Evolutionary conservation across 2,888 invertebrate species (phyloP).

Genomic region (Nomada goodeniana): DNA sequence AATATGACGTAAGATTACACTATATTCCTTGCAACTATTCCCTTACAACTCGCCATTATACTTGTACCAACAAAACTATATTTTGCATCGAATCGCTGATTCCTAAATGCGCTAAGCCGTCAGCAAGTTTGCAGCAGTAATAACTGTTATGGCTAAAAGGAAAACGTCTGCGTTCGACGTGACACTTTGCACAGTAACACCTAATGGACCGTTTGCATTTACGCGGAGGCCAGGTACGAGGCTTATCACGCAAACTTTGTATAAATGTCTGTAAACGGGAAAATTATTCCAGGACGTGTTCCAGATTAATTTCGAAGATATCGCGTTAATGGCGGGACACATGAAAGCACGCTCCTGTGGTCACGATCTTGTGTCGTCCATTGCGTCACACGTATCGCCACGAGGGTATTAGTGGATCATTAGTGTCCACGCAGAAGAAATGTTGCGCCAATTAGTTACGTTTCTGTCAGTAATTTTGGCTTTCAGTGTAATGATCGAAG

Average conservation of each 20-base stretch:
- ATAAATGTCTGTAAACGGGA: conserved; percentile 62
- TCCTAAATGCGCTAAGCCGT: neutral
- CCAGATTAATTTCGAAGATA: conserved; percentile 75
- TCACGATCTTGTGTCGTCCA: conserved; percentile 45
- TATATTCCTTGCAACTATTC: too few species aligned
- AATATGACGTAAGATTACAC: too few species aligned
- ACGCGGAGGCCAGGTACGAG: neutral
- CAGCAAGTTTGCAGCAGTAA: neutral
- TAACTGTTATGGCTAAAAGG: neutral
- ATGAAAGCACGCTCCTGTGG: conserved; percentile 39
- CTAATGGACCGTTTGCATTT: conserved; percentile 46
- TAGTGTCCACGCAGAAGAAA: conserved; percentile 35
- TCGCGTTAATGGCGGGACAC: conserved; percentile 62
- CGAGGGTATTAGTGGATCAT: conserved; percentile 47
- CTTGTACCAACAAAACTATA: too few species aligned
- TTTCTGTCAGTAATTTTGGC: conserved; percentile 22
- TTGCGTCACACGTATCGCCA: conserved; percentile 34
- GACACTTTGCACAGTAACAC: conserved; percentile 29
- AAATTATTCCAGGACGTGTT: conserved; percentile 74
- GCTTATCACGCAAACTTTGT: conserved; percentile 54
- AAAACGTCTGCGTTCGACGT: conserved; percentile 2
- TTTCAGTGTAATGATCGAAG: neutral
- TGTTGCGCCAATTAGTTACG: conserved; percentile 21
- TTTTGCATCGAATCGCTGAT: too few species aligned
- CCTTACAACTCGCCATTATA: too few species aligned